Evolutionary conservation across 2,888 invertebrate species (phyloP), one percentile per base, ranked within the genome.

Genomic region (Erebia ligea): DNA sequence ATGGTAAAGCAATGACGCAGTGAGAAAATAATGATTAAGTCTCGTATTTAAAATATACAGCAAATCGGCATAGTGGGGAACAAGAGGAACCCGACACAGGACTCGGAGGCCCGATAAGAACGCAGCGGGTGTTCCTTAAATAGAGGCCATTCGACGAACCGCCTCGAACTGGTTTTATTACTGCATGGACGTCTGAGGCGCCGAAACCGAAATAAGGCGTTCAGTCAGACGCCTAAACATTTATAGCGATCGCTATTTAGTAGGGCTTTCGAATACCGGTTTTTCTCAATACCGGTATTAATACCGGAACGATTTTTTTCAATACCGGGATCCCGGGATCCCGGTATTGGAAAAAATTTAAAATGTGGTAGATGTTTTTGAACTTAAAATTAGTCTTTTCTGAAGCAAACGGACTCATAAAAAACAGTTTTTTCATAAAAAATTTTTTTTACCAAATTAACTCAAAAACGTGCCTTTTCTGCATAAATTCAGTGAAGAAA

Each of bases 81-180:
- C 74, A 71, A 68, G 67, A 67, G 64, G 69, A 73, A 72, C 75
- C 74, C 74, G 75, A 73, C 77, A 76, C 70, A 76, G 75, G 76
- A 75, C 74, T 77, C 71, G 67, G 84, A 84, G 84, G 83, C 86
- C 84, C 86, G 86, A 85, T 85, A 86, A 88, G 85, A 81, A 83
- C 86, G 80, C 86, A 84, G 84, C 87, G 81, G 81, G 80, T 80
- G 87, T 84, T 89, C 89, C 88, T 85, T 85, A 90, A 90, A 91
- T 89, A 89, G 88, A 89, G 87, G 84, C 86, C 82, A 85, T 90
- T 88, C 87, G 84, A 83, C 84, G 86, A 87, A 88, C 83, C 82
- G 83, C 86, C 86, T 85, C 84, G 82, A 86, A 89, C 90, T 87
- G 88, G 91, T 90, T 91, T 87, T 85, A 85, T 84, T 83, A 76